Conservation (phyloP, 2,113 vertebrate species). For the Caretta caretta region DNA sequence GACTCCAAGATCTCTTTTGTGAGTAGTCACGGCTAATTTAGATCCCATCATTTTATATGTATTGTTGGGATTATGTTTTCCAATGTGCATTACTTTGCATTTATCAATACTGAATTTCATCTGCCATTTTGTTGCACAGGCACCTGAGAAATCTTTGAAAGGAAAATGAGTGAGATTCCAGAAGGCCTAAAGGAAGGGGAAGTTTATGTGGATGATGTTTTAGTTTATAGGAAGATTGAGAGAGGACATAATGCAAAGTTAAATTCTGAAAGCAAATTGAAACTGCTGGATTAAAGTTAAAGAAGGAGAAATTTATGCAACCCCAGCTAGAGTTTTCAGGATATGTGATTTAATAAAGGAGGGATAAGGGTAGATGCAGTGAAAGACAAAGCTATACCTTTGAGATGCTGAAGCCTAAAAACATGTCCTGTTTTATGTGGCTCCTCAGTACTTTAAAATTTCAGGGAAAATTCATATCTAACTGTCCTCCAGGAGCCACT, state of each 20-base stretch:
- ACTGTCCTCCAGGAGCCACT: not conserved
- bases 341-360: not conserved
- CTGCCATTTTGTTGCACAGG: too few species aligned
- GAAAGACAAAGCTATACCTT: not conserved
- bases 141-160: not conserved
- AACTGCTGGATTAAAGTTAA: not conserved
- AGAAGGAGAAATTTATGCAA: not conserved
- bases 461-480: not conserved
- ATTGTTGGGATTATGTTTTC: too few species aligned
- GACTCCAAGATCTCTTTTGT: too few species aligned
- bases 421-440: accelerated
- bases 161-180: not conserved
- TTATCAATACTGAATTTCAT: too few species aligned
- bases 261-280: not conserved
- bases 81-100: too few species aligned
- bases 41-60: too few species aligned
- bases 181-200: not conserved
- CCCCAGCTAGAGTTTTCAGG: not conserved
- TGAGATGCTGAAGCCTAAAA: not conserved
- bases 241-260: not conserved
- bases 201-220: not conserved
- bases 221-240: not conserved
- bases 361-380: not conserved
- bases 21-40: too few species aligned
- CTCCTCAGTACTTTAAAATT: not conserved